Percentiles rank a stretch among this genome's conserved stretches.
These are phyloP conservation scores for Mythimna vitellina DNA, from an alignment of 2,888 invertebrate genomes.

Conservation along the genomic window DNA sequence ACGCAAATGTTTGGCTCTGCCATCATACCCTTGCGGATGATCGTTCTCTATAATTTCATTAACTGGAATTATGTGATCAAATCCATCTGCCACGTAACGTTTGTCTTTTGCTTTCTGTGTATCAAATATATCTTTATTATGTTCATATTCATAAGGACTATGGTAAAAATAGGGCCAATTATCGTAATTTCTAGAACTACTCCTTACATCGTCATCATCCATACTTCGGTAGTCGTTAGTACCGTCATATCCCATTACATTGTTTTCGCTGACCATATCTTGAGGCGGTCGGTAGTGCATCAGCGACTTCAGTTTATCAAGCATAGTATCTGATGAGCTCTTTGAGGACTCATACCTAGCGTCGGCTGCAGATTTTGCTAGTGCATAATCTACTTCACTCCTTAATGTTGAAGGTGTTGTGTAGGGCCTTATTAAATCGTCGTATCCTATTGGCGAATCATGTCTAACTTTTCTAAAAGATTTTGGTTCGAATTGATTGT, in stretches of 20 bases:
- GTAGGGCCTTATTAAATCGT: slow-evolving; percentile 31
- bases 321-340: slow-evolving; percentile 67
- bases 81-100: slow-evolving; percentile 69
- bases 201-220: slow-evolving; percentile 81
- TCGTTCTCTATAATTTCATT: slow-evolving; percentile 78
- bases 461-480: slow-evolving; percentile 39
- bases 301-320: slow-evolving; percentile 72
- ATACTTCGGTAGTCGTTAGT: slow-evolving; percentile 68
- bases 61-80: slow-evolving; percentile 77
- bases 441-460: slow-evolving; percentile 16
- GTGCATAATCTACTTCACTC: slow-evolving; percentile 64
- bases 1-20: slow-evolving; percentile 47
- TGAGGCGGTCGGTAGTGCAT: slow-evolving; percentile 73
- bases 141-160: slow-evolving; percentile 78
- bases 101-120: slow-evolving; percentile 81
- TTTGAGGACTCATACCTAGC: slow-evolving; percentile 70
- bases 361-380: slow-evolving; percentile 68
- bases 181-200: slow-evolving; percentile 73
- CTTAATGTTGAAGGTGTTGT: slow-evolving; percentile 41
- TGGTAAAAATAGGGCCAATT: slow-evolving; percentile 80
- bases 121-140: slow-evolving; percentile 70
- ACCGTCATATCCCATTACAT: slow-evolving; percentile 43
- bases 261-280: slow-evolving; percentile 53
- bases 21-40: slow-evolving; percentile 53
- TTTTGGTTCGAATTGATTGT: slow-evolving; percentile 36